A percentile compares a stretch with the other conserved stretches of the same genome.
These are phyloP conservation scores for Promerops cafer DNA, from an alignment of 2,113 vertebrate genomes.

Conservation along the genomic window DNA sequence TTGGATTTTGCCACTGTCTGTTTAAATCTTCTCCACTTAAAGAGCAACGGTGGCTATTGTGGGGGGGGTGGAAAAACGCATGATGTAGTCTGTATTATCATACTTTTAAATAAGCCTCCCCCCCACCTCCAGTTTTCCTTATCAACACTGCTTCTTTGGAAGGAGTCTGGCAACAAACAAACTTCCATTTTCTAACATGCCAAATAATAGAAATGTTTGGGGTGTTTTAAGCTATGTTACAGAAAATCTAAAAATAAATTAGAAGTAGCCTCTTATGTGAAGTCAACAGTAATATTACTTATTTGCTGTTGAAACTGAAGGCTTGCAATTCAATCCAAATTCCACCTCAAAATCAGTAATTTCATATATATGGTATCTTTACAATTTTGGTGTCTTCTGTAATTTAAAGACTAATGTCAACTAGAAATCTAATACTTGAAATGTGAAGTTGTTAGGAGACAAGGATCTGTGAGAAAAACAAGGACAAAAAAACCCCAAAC, in stretches of 20 bases:
- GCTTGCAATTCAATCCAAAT: not conserved
- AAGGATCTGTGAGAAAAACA: not conserved
- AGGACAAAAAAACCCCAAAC: not conserved
- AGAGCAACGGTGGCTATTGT: slow-evolving; percentile 91
- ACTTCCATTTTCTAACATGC: not conserved
- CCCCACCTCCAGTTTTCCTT: not conserved
- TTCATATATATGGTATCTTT: not conserved
- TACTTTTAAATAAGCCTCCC: not conserved
- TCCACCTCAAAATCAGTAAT: not conserved
- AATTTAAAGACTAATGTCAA: not conserved
- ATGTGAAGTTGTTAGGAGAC: not conserved
- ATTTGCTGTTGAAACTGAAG: not conserved
- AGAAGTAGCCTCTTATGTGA: not conserved
- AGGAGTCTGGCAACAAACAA: slow-evolving; percentile 5
- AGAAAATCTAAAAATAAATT: not conserved
- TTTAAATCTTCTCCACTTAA: slow-evolving; percentile 98
- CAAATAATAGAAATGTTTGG: not conserved
- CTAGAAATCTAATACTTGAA: not conserved
- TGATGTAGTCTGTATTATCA: not conserved
- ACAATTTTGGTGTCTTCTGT: not conserved
- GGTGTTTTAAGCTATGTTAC: not conserved
- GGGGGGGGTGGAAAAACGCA: slow-evolving; percentile 26
- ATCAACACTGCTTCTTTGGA: not conserved
- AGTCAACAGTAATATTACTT: not conserved
- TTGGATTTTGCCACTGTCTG: slow-evolving; percentile 95